Conservation (phyloP, 2,888 invertebrate genomes). For the Dryococelus australis region DNA sequence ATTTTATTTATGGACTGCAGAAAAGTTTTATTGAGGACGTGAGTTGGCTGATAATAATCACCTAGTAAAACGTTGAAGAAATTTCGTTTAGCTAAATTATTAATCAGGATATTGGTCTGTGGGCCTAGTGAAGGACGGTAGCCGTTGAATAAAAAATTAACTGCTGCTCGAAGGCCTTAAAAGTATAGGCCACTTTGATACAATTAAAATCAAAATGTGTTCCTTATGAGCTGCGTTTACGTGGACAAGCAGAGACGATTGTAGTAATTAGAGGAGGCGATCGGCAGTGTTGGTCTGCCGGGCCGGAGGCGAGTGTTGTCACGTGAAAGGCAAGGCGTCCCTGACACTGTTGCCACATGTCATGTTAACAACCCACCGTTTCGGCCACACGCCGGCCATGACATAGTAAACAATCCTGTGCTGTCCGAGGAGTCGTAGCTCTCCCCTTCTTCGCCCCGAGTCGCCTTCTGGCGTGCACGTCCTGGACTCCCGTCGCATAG, state of each 20-base stretch:
- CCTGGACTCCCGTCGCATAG: not conserved
- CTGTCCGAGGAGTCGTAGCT: not conserved
- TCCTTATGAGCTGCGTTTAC: not conserved
- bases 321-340: conserved; percentile 2
- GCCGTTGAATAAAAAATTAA: no score
- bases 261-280: no score
- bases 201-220: not conserved
- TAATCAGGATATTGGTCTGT: no score
- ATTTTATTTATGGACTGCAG: no score
- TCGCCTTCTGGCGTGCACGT: not conserved
- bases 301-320: conserved; percentile 6
- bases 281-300: not conserved
- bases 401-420: not conserved
- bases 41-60: no score
- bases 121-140: no score
- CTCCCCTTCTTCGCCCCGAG: not conserved
- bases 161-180: not conserved
- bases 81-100: no score
- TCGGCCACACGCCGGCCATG: conserved; percentile 16
- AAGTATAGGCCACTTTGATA: not conserved
- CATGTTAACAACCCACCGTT: conserved; percentile 16
- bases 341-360: conserved; percentile 16
- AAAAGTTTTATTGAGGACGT: no score
- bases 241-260: not conserved
- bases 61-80: no score